Conservation (phyloP, 2,888 invertebrate genomes). For the Nectonema munidae region DNA sequence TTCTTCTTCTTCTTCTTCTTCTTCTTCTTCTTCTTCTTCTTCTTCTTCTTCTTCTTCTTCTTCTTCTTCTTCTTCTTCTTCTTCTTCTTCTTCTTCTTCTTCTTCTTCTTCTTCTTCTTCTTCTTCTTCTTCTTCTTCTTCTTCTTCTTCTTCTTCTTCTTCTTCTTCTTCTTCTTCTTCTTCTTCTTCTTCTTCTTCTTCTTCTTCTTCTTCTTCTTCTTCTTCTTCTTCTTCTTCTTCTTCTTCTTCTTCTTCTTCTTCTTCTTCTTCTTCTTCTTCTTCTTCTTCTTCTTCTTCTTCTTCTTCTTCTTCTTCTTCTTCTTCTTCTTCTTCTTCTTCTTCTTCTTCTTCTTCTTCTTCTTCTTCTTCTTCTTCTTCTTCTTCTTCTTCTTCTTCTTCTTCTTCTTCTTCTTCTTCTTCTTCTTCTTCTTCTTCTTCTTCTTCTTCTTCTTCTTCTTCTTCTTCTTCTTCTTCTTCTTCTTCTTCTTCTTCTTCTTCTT, state of each 20-base stretch:
- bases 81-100: slow-evolving; percentile 11
- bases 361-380: slow-evolving; percentile 11
- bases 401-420: slow-evolving; percentile 11
- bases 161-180: slow-evolving; percentile 11
- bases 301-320: slow-evolving; percentile 10
- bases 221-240: slow-evolving; percentile 11
- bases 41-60: slow-evolving; percentile 11
- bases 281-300: slow-evolving; percentile 11
- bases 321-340: slow-evolving; percentile 11
- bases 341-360: slow-evolving; percentile 11
- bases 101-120: slow-evolving; percentile 11
- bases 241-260: slow-evolving; percentile 11
- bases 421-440: slow-evolving; percentile 11
- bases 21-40: slow-evolving; percentile 11
- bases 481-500: slow-evolving; percentile 10
- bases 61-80: slow-evolving; percentile 11
- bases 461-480: slow-evolving; percentile 11
- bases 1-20: slow-evolving; percentile 11
- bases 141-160: slow-evolving; percentile 11
- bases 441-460: slow-evolving; percentile 11
- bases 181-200: slow-evolving; percentile 11
- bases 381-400: slow-evolving; percentile 11
- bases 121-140: slow-evolving; percentile 11
- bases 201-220: slow-evolving; percentile 11
- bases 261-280: slow-evolving; percentile 11